A percentile compares a stretch with the other conserved stretches of the same genome.
These are phyloP conservation scores for Murina feae DNA, from an alignment of 2,113 vertebrate species.

Conservation along the genomic window DNA sequence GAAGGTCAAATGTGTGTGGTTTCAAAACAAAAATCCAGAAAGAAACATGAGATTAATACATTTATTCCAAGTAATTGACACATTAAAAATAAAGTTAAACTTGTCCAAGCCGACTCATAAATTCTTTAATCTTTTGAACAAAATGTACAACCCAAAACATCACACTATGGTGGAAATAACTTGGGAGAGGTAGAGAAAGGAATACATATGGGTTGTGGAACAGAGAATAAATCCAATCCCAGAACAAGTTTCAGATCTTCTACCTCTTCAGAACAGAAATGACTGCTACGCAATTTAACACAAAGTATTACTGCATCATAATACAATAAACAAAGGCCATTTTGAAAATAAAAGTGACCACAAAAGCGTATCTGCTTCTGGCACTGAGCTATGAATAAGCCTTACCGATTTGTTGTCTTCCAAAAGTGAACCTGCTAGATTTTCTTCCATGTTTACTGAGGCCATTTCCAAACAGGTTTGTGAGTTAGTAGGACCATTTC, in stretches of 20 bases:
- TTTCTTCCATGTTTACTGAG: slow-evolving; percentile 80
- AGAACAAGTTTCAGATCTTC: slow-evolving; percentile 81
- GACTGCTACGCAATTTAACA: slow-evolving; percentile 83
- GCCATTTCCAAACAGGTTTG: slow-evolving; percentile 80
- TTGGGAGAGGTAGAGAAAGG: slow-evolving; percentile 63
- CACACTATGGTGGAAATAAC: slow-evolving; percentile 71
- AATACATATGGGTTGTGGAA: slow-evolving; percentile 79
- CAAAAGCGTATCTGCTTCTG: slow-evolving; percentile 72
- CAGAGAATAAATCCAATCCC: slow-evolving; percentile 79
- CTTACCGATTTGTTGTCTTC: slow-evolving; percentile 84
- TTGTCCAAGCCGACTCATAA: slow-evolving; percentile 79
- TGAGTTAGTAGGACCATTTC: slow-evolving; percentile 72
- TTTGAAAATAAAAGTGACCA: slow-evolving; percentile 80
- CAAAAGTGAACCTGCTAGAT: slow-evolving; percentile 76
- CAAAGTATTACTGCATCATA: slow-evolving; percentile 81
- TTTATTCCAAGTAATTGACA: slow-evolving; percentile 84
- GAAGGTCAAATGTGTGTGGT: slow-evolving; percentile 55
- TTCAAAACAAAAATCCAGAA: slow-evolving; percentile 65
- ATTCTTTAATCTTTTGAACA: slow-evolving; percentile 81
- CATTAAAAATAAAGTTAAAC: slow-evolving; percentile 80
- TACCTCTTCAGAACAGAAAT: slow-evolving; percentile 79
- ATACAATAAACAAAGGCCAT: slow-evolving; percentile 76
- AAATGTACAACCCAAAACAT: slow-evolving; percentile 83
- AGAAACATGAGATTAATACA: slow-evolving; percentile 69
- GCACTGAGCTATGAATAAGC: slow-evolving; percentile 74